Conservation (phyloP, 2,113 vertebrate species). For the Calyptomena viridis region DNA sequence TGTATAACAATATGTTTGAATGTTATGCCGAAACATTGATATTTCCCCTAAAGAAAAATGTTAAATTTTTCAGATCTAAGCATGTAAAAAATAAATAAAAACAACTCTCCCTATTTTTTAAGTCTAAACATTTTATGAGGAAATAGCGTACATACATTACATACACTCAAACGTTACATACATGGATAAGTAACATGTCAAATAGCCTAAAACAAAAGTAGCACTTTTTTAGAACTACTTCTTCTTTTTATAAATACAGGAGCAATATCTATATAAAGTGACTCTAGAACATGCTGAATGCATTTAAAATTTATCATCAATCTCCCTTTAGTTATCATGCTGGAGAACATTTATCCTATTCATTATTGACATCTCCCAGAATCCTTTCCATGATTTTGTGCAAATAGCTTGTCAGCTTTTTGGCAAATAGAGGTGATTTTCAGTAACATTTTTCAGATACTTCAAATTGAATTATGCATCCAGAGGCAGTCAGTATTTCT, state of each 20-base stretch:
- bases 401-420: constrained; percentile 51
- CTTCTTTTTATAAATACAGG: neutral
- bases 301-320: constrained; percentile 23
- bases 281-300: neutral
- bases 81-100: neutral
- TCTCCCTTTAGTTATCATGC: constrained; percentile 21
- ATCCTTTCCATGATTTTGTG: constrained; percentile 16
- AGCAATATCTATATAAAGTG: neutral
- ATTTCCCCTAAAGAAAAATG: neutral
- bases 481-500: constrained; percentile 26
- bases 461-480: constrained; percentile 46
- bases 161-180: neutral
- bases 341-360: constrained; percentile 35
- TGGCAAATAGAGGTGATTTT: constrained; percentile 40
- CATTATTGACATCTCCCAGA: constrained; percentile 46
- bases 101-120: neutral
- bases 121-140: neutral
- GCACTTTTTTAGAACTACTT: neutral
- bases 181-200: neutral
- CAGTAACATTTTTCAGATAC: constrained; percentile 29
- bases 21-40: neutral
- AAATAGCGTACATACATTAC: neutral
- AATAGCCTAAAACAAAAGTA: neutral
- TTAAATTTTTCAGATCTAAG: neutral
- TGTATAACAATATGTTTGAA: neutral